Evolutionary conservation across 2,888 invertebrate species (phyloP).

Genomic region (Andricus curvator): DNA sequence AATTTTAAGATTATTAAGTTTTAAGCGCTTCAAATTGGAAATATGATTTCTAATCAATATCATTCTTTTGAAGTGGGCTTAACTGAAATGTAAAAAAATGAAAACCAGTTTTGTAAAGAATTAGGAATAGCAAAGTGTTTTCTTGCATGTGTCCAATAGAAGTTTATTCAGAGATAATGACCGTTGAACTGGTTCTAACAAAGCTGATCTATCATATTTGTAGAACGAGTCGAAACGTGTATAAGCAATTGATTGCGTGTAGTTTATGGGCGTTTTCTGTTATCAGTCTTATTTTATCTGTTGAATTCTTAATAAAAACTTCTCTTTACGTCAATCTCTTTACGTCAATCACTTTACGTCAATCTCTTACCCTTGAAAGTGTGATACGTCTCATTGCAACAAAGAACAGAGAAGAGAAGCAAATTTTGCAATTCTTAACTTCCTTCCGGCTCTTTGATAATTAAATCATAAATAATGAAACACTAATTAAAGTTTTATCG

Average conservation of each 20-base stretch:
- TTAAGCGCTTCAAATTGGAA: too few species aligned
- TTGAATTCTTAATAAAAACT: neutral
- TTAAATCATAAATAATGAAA: neutral
- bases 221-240: neutral
- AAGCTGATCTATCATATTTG: slow-evolving; percentile 12
- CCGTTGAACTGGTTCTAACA: slow-evolving; percentile 5
- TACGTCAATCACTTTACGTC: too few species aligned
- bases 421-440: neutral
- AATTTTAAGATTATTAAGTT: too few species aligned
- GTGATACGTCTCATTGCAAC: neutral
- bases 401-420: neutral
- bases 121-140: too few species aligned
- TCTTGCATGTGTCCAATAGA: too few species aligned
- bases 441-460: neutral
- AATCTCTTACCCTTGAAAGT: neutral
- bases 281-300: slow-evolving; percentile 1
- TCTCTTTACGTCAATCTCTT: neutral
- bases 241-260: neutral
- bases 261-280: neutral
- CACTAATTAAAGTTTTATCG: neutral
- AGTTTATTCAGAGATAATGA: neutral
- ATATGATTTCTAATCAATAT: too few species aligned
- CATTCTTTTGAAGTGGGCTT: too few species aligned
- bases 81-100: too few species aligned
- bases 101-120: too few species aligned